A percentile compares a stretch with the other conserved stretches of the same genome.
phyloP scores from a whole-genome alignment of 2,113 vertebrate genomes.

The Centropus bengalensis region DNA sequence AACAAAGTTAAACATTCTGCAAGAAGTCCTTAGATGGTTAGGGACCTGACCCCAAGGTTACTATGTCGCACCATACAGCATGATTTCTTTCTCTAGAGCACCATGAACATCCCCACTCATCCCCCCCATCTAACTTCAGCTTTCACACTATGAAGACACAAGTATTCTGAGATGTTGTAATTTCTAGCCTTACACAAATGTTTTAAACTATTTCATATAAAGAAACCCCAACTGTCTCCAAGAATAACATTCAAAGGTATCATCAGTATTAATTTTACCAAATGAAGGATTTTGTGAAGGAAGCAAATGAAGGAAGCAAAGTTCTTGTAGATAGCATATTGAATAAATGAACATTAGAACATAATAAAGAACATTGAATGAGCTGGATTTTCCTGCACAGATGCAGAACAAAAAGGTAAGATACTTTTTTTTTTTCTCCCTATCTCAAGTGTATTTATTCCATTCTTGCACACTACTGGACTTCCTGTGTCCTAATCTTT shows the following conservation, averaged over 20 bases:
- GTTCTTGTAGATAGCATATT: not conserved
- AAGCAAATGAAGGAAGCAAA: slow-evolving; percentile 6
- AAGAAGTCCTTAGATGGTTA: not conserved
- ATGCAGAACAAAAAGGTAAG: slow-evolving; percentile 8
- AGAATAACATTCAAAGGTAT: not conserved
- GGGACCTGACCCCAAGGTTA: not conserved
- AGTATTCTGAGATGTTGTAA: not conserved
- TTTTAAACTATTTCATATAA: not conserved
- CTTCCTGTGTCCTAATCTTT: slow-evolving; percentile 15
- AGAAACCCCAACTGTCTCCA: not conserved
- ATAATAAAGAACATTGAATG: not conserved
- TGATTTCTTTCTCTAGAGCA: not conserved
- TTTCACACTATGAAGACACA: not conserved
- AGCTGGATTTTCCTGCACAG: slow-evolving; percentile 22
- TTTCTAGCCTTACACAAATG: not conserved
- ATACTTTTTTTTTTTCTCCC: slow-evolving; percentile 14
- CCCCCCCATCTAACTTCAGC: not conserved
- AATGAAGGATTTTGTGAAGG: not conserved
- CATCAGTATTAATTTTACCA: not conserved
- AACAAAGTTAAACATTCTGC: not conserved
- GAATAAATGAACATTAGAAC: slow-evolving; percentile 27
- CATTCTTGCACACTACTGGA: not conserved
- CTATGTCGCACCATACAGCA: not conserved
- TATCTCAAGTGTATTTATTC: slow-evolving; percentile 10
- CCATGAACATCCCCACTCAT: not conserved